phyloP scores from a whole-genome alignment of 2,888 invertebrate species.

The Stratiomys singularior region DNA sequence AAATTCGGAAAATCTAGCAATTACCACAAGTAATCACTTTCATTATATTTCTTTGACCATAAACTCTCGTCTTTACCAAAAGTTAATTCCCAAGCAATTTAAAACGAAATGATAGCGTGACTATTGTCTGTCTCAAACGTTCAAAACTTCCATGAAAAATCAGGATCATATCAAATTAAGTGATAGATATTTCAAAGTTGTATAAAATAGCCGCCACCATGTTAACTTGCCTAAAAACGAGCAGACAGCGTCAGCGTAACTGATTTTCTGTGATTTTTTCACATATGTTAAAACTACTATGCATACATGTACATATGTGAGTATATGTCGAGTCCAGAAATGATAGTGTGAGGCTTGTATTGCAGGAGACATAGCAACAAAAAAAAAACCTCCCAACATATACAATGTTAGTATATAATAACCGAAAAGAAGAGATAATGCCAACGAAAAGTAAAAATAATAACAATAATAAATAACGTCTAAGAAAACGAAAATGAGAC shows the following conservation, averaged over 20 bases:
- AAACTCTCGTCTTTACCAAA: too few relatives aligned
- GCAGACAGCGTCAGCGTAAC: background rate
- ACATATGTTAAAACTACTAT: background rate
- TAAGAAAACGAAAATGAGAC: slow-evolving; percentile 41
- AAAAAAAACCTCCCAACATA: background rate
- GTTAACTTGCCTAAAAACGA: background rate
- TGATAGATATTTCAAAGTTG: background rate
- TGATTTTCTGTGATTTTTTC: background rate
- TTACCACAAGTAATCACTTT: too few relatives aligned
- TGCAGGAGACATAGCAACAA: background rate
- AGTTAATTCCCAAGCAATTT: background rate
- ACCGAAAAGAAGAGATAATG: slow-evolving; percentile 12
- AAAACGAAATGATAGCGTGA: background rate
- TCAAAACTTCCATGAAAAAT: background rate
- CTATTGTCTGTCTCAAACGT: background rate
- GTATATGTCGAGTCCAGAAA: background rate
- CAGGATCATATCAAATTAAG: slow-evolving; percentile 1
- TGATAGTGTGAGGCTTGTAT: background rate
- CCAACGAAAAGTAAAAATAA: slow-evolving; percentile 19
- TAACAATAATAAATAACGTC: slow-evolving; percentile 45
- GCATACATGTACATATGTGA: background rate
- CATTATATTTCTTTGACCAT: too few relatives aligned
- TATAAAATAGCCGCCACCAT: background rate
- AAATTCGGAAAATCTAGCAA: too few relatives aligned
- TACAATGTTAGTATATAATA: background rate